phyloP scores from a whole-genome alignment of 1,140 invertebrate genomes.

The Drosophila mayri region DNA sequence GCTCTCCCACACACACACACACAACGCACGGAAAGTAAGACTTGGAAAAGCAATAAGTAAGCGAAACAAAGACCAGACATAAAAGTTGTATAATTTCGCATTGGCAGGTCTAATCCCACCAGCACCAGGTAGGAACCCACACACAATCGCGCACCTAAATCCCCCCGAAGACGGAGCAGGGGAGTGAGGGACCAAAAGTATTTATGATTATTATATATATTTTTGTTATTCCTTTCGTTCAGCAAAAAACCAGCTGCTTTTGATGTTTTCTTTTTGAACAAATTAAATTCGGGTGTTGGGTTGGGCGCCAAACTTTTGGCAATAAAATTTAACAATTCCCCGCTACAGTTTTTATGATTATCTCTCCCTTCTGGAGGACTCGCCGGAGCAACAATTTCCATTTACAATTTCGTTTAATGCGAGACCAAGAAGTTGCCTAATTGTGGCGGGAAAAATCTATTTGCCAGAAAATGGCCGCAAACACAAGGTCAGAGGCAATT shows the following conservation, averaged over 20 bases:
- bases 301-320: conserved; percentile 57
- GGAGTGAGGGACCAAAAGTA: conserved; percentile 39
- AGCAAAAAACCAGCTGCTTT: conserved; percentile 75
- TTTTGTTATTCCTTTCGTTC: conserved; percentile 23
- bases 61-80: conserved; percentile 59
- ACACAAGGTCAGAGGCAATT: conserved; percentile 78
- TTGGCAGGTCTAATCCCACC: conserved; percentile 80
- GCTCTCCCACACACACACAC: conserved; percentile 64
- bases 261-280: conserved; percentile 70
- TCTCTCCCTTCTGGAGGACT: conserved; percentile 53
- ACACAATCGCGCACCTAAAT: conserved; percentile 34
- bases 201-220: conserved; percentile 66
- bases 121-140: conserved; percentile 70
- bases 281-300: conserved; percentile 65
- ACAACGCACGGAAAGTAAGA: background rate
- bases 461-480: conserved; percentile 52
- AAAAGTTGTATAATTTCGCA: conserved; percentile 82
- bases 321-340: conserved; percentile 82
- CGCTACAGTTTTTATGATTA: conserved; percentile 79
- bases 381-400: conserved; percentile 45
- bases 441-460: conserved; percentile 72
- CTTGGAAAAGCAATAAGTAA: conserved; percentile 76
- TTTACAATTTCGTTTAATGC: conserved; percentile 64
- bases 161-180: conserved; percentile 2
- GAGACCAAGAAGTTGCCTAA: conserved; percentile 56